Evolutionary conservation across 2,797 vertebrate genomes (phyloP), one percentile per base, ranked within the genome.

Genomic region (Falco columbarius): DNA sequence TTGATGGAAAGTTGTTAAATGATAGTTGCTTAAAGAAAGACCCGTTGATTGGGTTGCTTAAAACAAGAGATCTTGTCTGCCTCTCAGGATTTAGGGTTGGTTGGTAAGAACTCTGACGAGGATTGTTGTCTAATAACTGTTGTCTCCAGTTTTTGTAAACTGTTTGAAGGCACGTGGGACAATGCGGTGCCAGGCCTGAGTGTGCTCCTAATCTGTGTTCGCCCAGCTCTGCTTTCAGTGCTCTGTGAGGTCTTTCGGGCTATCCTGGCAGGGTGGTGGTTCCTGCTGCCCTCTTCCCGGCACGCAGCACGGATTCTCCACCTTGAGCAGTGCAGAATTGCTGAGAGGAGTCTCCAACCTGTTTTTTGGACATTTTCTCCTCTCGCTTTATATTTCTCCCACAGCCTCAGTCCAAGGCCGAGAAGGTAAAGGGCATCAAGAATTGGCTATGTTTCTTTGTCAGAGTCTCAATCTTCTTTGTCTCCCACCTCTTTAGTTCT

Each of bases 131-230:
- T 47, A 7, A 61, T 51, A 67, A n/a, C 36, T 74, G 12, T 52
- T 87, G 24, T 73, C 26, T 81, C 36, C 36, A 20, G 21, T 55
- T 82, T 62, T 55, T 81, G 72, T 81, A 6, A 67, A 40, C 10
- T 55, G 15, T 61, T 80, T 88, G 83, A 55, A 63, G 76, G 38
- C 0, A 1, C 0, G 6, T 0, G 5, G 59, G 67, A 47, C 26
- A 32, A 20, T 67, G 71, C 46, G 12, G 59, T 89, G 34, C 67
- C 36, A 66, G 79, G 56, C 16, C 61, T 59, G 59, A 68, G 40
- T 0, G 0, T n/a, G 56, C 0, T 32, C 38, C 16, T 36, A 38
- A 68, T 38, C 32, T 7, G 0, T 72, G 73, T 56, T n/a, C 56
- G 0, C 20, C 23, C 46, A 52, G 40, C 29, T 89, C 34, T 3